Evolutionary conservation across 2,888 invertebrate species (phyloP), one percentile per base, ranked within the genome.

Genomic region (Anorthoa munda): DNA sequence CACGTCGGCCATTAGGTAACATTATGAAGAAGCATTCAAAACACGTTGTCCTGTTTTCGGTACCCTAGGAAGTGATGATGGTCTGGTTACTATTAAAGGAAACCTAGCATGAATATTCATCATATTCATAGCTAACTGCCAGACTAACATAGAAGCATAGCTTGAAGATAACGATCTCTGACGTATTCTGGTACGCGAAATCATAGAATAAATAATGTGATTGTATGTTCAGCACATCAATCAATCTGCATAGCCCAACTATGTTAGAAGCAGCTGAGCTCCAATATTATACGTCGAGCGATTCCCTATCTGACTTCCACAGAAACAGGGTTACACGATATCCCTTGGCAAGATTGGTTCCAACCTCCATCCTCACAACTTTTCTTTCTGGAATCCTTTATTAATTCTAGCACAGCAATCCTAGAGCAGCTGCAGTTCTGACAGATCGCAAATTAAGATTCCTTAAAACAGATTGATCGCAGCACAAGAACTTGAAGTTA

Each of bases 111-210:
- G 21, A 13, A 31, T 31, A 31, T 31, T 31, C 31, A 23, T 31
- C 31, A 23, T 67, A 68, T 51, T 50, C 51, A 51, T 51, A 69
- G n/a, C 17, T n/a, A 45, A 12, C 23, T 45, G 50, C 23, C 23
- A 23, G 4, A 58, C 55, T 7, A 31, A 4, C n/a, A n/a, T 26
- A 26, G 26, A 26, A 31, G 7, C 31, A 31, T 7, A 51, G 12
- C 15, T 17, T 50, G 17, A 15, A 68, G 68, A 69, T 68, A 45
- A n/a, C 9, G 23, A 39, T 68, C 50, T 39, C 23, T 51, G 51
- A 51, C n/a, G 51, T 12, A 31, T 58, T 61, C 18, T n/a, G 7
- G 23, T 23, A 18, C 15, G 39, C 17, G n/a, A 45, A 45, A 51
- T 51, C 23, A 51, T 64, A 4, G 4, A 65, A 64, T 67, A 17